Evolutionary conservation across 2,888 invertebrate species (phyloP).

Genomic region (Andricus quercusramuli): DNA sequence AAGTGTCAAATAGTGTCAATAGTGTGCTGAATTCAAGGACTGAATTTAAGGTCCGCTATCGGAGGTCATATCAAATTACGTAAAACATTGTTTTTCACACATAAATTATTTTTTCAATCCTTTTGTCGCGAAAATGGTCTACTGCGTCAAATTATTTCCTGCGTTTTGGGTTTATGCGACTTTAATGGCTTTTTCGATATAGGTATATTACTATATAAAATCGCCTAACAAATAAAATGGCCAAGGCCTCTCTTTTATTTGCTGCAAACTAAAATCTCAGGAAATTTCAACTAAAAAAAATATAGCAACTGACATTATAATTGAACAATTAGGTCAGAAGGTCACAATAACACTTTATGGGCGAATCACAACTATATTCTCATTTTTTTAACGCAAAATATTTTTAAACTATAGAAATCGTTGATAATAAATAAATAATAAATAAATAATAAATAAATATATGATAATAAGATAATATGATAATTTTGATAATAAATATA

Average conservation of each 20-base stretch:
- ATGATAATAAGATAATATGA: too few species aligned
- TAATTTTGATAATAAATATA: too few species aligned
- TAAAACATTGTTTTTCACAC: background rate
- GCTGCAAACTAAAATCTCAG: background rate
- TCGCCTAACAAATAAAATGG: background rate
- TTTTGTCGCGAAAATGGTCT: background rate
- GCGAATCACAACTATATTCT: too few species aligned
- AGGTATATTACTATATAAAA: background rate
- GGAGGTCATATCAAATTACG: background rate
- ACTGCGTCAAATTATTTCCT: background rate
- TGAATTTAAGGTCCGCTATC: background rate
- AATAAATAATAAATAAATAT: too few species aligned
- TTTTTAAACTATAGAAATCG: too few species aligned
- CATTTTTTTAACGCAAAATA: too few species aligned
- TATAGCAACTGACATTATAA: background rate
- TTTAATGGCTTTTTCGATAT: background rate
- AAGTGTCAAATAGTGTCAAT: too few species aligned
- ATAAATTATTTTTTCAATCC: background rate
- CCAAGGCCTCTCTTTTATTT: background rate
- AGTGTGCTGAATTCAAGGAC: too few species aligned
- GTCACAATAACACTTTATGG: background rate
- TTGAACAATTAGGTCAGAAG: background rate
- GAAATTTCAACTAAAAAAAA: background rate
- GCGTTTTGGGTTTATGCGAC: conserved; percentile 4
- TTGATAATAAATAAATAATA: too few species aligned